These are phyloP conservation scores for Python bivittatus DNA, from an alignment of 2,113 vertebrate species.

Conservation along the genomic window DNA sequence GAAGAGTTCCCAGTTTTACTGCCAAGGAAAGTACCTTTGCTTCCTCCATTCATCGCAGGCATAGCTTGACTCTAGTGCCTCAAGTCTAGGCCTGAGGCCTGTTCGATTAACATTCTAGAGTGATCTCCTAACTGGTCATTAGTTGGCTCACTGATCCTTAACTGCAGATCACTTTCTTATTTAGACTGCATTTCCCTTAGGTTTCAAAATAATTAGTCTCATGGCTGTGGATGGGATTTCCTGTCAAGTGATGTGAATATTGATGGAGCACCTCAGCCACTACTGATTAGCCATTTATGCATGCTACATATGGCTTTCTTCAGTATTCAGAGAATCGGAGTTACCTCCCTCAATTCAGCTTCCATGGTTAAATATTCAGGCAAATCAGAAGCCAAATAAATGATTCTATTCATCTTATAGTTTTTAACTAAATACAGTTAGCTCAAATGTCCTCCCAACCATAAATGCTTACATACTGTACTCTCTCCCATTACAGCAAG, in stretches of 20 bases:
- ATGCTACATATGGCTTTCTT: slow-evolving; percentile 24
- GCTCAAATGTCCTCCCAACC: slow-evolving; percentile 51
- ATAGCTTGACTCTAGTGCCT: slow-evolving; percentile 61
- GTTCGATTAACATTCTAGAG: slow-evolving; percentile 72
- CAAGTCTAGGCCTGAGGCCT: slow-evolving; percentile 63
- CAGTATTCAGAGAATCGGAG: slow-evolving; percentile 43
- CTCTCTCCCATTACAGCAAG: not conserved
- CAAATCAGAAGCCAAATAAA: slow-evolving; percentile 21
- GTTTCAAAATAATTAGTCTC: slow-evolving; percentile 74
- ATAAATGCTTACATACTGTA: slow-evolving; percentile 53
- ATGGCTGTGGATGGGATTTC: slow-evolving; percentile 65
- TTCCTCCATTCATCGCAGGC: slow-evolving; percentile 40
- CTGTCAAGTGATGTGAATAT: slow-evolving; percentile 57
- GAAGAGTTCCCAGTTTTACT: slow-evolving; percentile 21
- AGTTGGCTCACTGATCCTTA: slow-evolving; percentile 73
- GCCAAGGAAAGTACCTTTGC: slow-evolving; percentile 44
- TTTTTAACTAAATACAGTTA: slow-evolving; percentile 36
- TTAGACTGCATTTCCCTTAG: slow-evolving; percentile 70
- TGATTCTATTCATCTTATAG: slow-evolving; percentile 46
- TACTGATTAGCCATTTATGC: slow-evolving; percentile 55
- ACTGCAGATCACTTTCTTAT: slow-evolving; percentile 70
- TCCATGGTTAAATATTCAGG: slow-evolving; percentile 55
- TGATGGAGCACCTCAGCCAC: slow-evolving; percentile 55
- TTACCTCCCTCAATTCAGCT: slow-evolving; percentile 47
- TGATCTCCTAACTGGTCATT: slow-evolving; percentile 72